phyloP scores from a whole-genome alignment of 2,888 invertebrate genomes.

The Coenonympha glycerion region DNA sequence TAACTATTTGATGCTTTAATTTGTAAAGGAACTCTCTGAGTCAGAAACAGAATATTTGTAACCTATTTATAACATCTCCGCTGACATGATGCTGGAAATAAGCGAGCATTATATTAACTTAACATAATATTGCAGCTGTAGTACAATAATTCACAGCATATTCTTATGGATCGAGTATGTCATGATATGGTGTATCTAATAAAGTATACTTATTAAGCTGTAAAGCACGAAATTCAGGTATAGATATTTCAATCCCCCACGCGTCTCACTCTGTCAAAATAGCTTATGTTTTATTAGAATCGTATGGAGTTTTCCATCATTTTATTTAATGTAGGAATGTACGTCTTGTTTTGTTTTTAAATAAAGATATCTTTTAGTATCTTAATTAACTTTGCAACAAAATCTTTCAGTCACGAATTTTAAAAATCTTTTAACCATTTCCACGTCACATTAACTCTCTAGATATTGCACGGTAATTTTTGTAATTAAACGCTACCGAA shows the following conservation, averaged over 20 bases:
- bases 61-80: background rate
- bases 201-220: slow-evolving; percentile 50
- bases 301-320: too few relatives aligned
- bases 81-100: background rate
- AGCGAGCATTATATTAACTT: background rate
- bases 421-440: background rate
- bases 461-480: background rate
- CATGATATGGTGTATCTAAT: slow-evolving; percentile 14
- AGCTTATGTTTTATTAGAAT: too few relatives aligned
- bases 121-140: background rate
- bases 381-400: too few relatives aligned
- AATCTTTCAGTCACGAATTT: background rate
- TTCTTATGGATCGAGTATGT: slow-evolving; percentile 7
- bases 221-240: slow-evolving; percentile 42
- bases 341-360: slow-evolving; percentile 27
- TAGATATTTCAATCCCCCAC: too few relatives aligned
- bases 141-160: slow-evolving; percentile 5
- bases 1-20: background rate
- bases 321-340: slow-evolving; percentile 33
- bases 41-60: background rate
- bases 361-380: too few relatives aligned
- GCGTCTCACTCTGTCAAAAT: too few relatives aligned
- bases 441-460: background rate
- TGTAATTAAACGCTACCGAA: slow-evolving; percentile 7
- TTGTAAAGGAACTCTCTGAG: background rate